phyloP scores from a whole-genome alignment of 2,797 vertebrate genomes.

The Coregonus ussuriensis region DNA sequence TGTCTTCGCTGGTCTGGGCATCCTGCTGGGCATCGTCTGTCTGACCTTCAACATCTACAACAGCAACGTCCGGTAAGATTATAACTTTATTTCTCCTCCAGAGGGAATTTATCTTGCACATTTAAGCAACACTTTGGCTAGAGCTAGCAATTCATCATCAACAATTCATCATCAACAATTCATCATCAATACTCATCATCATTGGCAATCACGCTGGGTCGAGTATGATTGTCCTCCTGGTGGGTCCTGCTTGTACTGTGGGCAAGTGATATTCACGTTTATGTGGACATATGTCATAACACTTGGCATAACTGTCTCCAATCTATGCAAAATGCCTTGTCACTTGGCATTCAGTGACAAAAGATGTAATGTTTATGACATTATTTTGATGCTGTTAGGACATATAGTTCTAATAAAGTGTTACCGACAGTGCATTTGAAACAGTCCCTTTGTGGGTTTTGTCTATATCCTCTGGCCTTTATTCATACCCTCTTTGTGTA shows the following conservation, averaged over 20 bases:
- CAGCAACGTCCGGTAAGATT: conserved; percentile 87
- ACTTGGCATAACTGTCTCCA: too few relatives aligned
- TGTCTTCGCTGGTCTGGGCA: conserved; percentile 89
- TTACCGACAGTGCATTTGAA: neutral
- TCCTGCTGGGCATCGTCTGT: conserved; percentile 90
- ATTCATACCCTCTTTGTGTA: neutral
- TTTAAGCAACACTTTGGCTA: neutral
- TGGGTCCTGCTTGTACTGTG: neutral
- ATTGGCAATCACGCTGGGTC: neutral
- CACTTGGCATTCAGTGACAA: too few relatives aligned
- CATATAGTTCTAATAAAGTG: too few relatives aligned
- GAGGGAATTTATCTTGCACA: too few relatives aligned
- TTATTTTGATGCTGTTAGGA: too few relatives aligned
- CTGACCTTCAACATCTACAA: conserved; percentile 98
- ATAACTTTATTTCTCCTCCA: neutral
- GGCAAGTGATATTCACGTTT: too few relatives aligned
- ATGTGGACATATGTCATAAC: too few relatives aligned
- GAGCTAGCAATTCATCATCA: neutral
- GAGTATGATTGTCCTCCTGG: neutral
- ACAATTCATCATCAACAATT: neutral
- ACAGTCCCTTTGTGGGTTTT: neutral
- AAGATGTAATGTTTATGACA: too few relatives aligned
- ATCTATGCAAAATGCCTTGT: neutral
- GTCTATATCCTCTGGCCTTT: neutral
- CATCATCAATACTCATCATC: neutral